Conservation (phyloP, 2,113 vertebrate species). For the crab-eating macaque (Macaca fascicularis) region T2T-MFA8v1.1 NC_088375.1:17979001-17979500, state of each 20-base stretch:
- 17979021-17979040: background rate
- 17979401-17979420: too few species aligned
- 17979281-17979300: background rate
- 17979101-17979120: background rate
- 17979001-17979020: background rate
- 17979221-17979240: background rate
- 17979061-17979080: background rate
- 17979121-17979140: background rate
- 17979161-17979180: background rate
- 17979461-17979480: background rate
- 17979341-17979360: background rate
- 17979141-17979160: background rate
- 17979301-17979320: background rate
- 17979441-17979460: background rate
- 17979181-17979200: background rate
- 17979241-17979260: background rate
- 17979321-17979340: background rate
- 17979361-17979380: too few species aligned
- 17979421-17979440: background rate
- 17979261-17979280: background rate
- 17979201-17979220: background rate
- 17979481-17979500: background rate
- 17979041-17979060: background rate
- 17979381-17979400: too few species aligned
- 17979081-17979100: background rate